These are phyloP conservation scores for Pandemis heparana DNA, from an alignment of 2,888 invertebrate species.

Conservation along the genomic window DNA sequence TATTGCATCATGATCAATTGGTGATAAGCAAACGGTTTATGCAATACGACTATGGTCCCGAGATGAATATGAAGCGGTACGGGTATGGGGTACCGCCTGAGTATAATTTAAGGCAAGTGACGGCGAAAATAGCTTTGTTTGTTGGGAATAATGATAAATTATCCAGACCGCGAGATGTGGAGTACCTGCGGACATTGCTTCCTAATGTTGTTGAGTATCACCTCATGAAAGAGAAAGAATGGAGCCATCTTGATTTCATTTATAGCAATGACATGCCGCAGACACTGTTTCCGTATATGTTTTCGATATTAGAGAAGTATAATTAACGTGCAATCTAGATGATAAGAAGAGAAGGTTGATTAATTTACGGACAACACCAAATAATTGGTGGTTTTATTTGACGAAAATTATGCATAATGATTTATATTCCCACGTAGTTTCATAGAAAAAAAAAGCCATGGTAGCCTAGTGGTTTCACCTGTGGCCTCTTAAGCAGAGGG, in stretches of 20 bases:
- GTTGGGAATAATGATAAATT: slow-evolving; percentile 40
- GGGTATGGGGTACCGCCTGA: slow-evolving; percentile 44
- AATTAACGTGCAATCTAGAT: not conserved
- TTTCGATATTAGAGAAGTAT: slow-evolving; percentile 20
- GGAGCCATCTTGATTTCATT: slow-evolving; percentile 43
- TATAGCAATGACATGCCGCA: slow-evolving; percentile 37
- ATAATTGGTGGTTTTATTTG: too few species aligned
- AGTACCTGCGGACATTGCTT: slow-evolving; percentile 37
- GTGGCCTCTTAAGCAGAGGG: too few species aligned
- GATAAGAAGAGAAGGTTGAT: too few species aligned
- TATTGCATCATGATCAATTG: slow-evolving; percentile 52
- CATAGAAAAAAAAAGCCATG: too few species aligned
- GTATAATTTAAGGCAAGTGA: slow-evolving; percentile 54
- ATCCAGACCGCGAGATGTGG: slow-evolving; percentile 40
- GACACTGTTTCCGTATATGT: slow-evolving; percentile 25
- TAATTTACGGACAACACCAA: too few species aligned
- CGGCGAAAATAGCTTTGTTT: slow-evolving; percentile 46
- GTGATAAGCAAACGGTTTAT: slow-evolving; percentile 46
- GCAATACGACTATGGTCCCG: slow-evolving; percentile 50
- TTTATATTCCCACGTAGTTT: too few species aligned
- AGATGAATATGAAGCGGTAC: slow-evolving; percentile 18
- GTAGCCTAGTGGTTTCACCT: too few species aligned
- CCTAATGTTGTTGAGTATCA: slow-evolving; percentile 41
- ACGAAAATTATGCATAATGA: too few species aligned
- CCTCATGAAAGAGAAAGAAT: slow-evolving; percentile 31